Evolutionary conservation across 2,113 vertebrate species (phyloP).

Genomic region (Archocentrus centrarchus): DNA sequence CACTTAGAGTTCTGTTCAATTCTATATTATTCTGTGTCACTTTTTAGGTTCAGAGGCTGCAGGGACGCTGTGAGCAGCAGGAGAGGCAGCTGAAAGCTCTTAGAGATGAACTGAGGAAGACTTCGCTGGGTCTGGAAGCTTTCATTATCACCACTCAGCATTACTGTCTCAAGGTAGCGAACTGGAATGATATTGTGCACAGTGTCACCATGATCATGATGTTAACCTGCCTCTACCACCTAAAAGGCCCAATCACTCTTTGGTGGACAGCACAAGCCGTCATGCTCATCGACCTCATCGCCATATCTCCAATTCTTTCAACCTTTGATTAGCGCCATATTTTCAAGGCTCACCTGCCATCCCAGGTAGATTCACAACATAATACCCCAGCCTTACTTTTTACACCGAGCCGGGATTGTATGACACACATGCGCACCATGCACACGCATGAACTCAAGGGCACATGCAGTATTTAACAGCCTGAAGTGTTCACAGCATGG

Average conservation of each 20-base stretch:
- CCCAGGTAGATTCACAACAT: neutral
- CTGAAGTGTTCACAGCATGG: constrained; percentile 40
- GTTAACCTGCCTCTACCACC: neutral
- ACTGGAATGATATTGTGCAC: neutral
- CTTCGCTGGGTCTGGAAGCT: constrained; percentile 85
- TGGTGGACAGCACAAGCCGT: neutral
- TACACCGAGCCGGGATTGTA: neutral
- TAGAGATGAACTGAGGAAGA: constrained; percentile 84
- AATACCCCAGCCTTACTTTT: neutral
- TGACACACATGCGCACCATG: neutral
- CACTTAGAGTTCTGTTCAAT: neutral
- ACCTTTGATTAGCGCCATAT: neutral
- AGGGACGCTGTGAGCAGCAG: constrained; percentile 88
- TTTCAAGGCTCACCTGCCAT: neutral
- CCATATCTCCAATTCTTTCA: neutral
- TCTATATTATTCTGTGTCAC: neutral
- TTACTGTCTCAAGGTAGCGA: constrained; percentile 88
- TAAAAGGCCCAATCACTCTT: neutral
- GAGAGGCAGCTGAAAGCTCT: constrained; percentile 81
- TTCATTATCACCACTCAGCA: constrained; percentile 91
- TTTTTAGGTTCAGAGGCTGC: constrained; percentile 83
- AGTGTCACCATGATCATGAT: neutral
- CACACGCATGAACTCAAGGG: neutral
- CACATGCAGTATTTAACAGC: constrained; percentile 46
- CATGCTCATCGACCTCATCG: neutral